Evolutionary conservation across 2,888 invertebrate genomes (phyloP).

Genomic region (Reticulitermes lucifugus): DNA sequence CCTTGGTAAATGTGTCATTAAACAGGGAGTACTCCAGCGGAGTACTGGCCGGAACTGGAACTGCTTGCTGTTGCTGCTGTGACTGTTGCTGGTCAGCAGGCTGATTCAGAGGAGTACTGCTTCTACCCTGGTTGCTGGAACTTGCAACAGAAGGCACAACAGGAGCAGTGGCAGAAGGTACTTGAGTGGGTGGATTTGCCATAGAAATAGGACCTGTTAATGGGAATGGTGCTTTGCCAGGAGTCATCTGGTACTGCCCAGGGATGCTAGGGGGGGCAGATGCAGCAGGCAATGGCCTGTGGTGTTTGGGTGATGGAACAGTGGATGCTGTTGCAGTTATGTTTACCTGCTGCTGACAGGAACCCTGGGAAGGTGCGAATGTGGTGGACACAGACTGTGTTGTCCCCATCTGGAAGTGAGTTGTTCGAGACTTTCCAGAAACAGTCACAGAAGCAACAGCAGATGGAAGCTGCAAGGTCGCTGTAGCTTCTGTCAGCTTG

Average conservation of each 20-base stretch:
- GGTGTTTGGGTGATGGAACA: conserved; percentile 62
- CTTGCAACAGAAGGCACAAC: not conserved
- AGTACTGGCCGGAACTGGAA: conserved; percentile 57
- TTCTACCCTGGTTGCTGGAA: conserved; percentile 58
- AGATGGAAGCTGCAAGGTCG: conserved; percentile 56
- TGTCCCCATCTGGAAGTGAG: conserved; percentile 13
- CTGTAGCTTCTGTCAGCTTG: conserved; percentile 73
- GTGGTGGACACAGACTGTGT: conserved; percentile 34
- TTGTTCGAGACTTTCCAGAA: conserved; percentile 19
- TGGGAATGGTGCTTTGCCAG: conserved; percentile 53
- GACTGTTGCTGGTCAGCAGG: conserved; percentile 39
- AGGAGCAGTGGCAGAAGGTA: conserved; percentile 54
- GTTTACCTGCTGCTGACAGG: conserved; percentile 23
- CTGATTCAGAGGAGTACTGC: conserved; percentile 54
- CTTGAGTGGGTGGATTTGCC: conserved; percentile 35
- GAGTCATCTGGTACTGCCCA: conserved; percentile 52
- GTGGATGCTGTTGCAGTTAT: conserved; percentile 54
- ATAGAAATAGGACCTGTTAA: conserved; percentile 25
- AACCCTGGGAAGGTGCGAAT: conserved; percentile 20
- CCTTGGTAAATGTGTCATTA: conserved; percentile 79
- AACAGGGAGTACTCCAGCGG: conserved; percentile 89
- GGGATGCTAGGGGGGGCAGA: conserved; percentile 60
- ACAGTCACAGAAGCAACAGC: conserved; percentile 41
- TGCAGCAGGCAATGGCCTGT: conserved; percentile 61
- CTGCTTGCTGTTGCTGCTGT: not conserved